Evolutionary conservation across 2,113 vertebrate genomes (phyloP), one percentile per base, ranked within the genome.

Genomic region (Pithys albifrons): DNA sequence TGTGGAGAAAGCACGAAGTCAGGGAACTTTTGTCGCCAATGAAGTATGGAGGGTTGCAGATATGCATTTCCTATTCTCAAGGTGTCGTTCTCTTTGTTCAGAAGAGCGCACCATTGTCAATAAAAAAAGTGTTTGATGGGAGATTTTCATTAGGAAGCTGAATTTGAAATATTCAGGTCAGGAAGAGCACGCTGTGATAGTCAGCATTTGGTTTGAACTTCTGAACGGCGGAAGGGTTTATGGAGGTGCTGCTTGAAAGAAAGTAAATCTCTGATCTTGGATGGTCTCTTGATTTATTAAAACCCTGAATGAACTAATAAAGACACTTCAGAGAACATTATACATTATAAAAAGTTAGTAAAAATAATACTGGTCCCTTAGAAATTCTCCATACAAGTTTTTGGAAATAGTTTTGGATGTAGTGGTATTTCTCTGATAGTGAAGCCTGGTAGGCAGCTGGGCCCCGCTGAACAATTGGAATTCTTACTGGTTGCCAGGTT

Each of bases 101-200:
- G 39, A 91, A 73, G 86, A 94, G 66, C 49, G 33, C 61, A 7
- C 77, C 69, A 88, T 85, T 95, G 95, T 95, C 96, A 96, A 62
- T 92, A 84, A 95, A 73, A 73, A 69, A 74, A 49, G 62, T 91
- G 59, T 82, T 94, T 87, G 91, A 85, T 93, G 83, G 92, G 83
- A 84, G 94, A 90, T 96, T 94, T 95, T 55, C 78, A 95, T 97
- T 96, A 88, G 51, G 55, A 57, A 95, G 72, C 28, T 12, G 49
- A 83, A 81, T 97, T 83, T 77, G 76, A 95, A 91, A 95, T 89
- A 96, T 94, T 94, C 93, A 95, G 97, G 84, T 94, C 84, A 94
- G 95, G 80, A 77, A 19, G 55, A 95, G 54, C 41, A 85, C 76
- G 72, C 83, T 95, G 85, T 91, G 89, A 23, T 93, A 92, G 91